phyloP scores from a whole-genome alignment of 2,797 vertebrate species.

The Emydoidea blandingii region DNA sequence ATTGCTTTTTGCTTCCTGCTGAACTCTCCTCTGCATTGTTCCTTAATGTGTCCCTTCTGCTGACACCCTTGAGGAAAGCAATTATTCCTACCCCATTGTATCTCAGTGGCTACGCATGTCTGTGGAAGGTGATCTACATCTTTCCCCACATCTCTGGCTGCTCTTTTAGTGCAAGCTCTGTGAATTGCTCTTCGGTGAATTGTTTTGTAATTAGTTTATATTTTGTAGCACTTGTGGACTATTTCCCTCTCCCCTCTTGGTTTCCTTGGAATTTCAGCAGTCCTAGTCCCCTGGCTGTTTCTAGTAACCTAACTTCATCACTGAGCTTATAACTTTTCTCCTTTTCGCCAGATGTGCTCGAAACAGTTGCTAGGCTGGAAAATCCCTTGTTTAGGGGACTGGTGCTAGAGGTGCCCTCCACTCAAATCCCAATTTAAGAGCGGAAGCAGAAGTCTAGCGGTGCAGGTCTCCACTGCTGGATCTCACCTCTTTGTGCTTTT shows the following conservation, averaged over 20 bases:
- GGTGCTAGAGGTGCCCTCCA: fast-evolving
- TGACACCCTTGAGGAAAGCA: not conserved
- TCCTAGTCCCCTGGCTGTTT: not conserved
- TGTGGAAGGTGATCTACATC: not conserved
- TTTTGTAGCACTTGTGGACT: not conserved
- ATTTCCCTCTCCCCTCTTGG: constrained; percentile 3
- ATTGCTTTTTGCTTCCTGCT: constrained; percentile 6
- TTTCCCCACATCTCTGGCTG: not conserved
- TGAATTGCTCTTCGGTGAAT: not conserved
- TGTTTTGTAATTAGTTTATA: not conserved
- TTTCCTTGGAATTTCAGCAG: constrained; percentile 14
- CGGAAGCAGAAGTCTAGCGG: fast-evolving
- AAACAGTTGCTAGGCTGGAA: not conserved
- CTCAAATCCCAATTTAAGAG: fast-evolving
- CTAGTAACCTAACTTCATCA: not conserved
- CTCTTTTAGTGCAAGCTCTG: not conserved
- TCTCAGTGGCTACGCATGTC: not conserved
- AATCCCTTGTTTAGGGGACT: not conserved
- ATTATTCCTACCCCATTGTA: not conserved
- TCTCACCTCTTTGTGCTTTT: not conserved
- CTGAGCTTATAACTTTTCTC: not conserved
- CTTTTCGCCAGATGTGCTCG: not conserved
- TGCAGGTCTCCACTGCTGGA: fast-evolving
- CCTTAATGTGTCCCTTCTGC: not conserved
- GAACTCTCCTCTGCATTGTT: not conserved